Conservation (phyloP, 2,888 invertebrate genomes). For the Celastrina argiolus region DNA sequence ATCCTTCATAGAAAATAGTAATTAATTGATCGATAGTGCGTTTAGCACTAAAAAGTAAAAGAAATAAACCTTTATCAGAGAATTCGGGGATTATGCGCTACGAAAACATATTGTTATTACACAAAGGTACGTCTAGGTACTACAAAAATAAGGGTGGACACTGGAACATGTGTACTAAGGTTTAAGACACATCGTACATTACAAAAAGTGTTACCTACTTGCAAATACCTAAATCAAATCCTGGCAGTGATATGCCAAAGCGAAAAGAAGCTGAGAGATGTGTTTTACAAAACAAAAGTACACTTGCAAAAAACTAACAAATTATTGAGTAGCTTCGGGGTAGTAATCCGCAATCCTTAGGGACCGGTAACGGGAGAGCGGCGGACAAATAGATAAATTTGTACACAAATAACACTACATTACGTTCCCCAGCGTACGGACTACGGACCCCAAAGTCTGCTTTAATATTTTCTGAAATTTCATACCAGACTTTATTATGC, state of each 20-base stretch:
- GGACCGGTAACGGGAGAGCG: constrained; percentile 57
- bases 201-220: neutral
- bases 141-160: no score
- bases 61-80: no score
- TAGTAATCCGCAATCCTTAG: constrained; percentile 46
- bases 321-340: constrained; percentile 40
- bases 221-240: neutral
- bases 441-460: neutral
- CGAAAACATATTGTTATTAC: no score
- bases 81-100: no score
- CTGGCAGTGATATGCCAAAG: neutral
- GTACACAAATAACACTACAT: constrained; percentile 57
- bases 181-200: no score
- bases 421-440: constrained; percentile 30
- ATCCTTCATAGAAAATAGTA: no score
- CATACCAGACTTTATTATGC: neutral
- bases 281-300: neutral
- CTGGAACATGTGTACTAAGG: no score
- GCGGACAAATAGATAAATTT: constrained; percentile 62
- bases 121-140: no score
- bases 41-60: no score
- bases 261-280: no score
- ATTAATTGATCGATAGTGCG: no score
- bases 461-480: constrained; percentile 12
- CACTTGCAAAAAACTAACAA: constrained; percentile 26